Evolutionary conservation across 2,113 vertebrate species (phyloP).

Genomic region (Neotoma lepida): DNA sequence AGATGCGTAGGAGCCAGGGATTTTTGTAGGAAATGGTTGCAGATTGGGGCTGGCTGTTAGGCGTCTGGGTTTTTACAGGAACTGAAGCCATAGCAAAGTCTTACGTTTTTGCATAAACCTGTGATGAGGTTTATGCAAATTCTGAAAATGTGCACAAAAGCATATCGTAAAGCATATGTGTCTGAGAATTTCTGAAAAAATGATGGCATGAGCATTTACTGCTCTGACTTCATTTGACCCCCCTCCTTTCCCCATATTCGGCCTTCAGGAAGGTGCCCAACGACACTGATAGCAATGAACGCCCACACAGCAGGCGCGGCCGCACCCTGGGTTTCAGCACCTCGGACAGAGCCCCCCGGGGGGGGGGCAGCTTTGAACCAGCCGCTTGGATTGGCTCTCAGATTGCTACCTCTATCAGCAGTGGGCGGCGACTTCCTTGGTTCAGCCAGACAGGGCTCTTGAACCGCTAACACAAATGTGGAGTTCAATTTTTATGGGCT

Average conservation of each 20-base stretch:
- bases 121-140: neutral
- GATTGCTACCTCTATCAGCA: too few species aligned
- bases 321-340: slow-evolving; percentile 41
- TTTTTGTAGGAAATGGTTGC: slow-evolving; percentile 30
- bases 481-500: neutral
- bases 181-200: neutral
- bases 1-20: neutral
- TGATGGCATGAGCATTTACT: slow-evolving; percentile 17
- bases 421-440: neutral
- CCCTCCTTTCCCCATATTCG: neutral
- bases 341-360: slow-evolving; percentile 67
- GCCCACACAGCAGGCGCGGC: neutral
- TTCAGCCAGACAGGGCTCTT: neutral
- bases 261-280: neutral
- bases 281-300: neutral
- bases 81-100: neutral
- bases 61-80: neutral
- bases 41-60: neutral
- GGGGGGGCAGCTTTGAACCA: too few species aligned
- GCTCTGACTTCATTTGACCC: neutral
- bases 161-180: neutral
- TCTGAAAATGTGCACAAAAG: neutral
- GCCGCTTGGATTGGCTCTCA: neutral
- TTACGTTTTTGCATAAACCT: slow-evolving; percentile 4
- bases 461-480: neutral